Percentiles rank a stretch among this genome's conserved stretches.
These are phyloP conservation scores for Trypoxylus dichotomus DNA, from an alignment of 1,140 invertebrate genomes.

Conservation along the genomic window DNA sequence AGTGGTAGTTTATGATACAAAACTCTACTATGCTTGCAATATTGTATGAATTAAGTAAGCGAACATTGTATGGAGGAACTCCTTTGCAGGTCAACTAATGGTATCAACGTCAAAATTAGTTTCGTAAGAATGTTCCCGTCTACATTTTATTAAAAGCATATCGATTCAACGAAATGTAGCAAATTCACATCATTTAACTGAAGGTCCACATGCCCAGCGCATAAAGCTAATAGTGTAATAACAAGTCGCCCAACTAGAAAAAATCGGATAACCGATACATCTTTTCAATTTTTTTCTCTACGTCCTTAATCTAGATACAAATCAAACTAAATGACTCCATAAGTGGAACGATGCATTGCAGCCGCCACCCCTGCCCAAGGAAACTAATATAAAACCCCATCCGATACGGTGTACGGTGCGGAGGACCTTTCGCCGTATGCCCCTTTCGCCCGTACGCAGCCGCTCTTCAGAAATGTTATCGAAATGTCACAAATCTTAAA, in stretches of 20 bases:
- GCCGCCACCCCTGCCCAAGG: background rate
- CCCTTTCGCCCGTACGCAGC: background rate
- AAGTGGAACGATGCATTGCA: constrained; percentile 15
- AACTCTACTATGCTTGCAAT: no score
- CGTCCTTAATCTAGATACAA: constrained; percentile 25
- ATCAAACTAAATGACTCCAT: constrained; percentile 19
- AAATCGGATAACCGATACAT: background rate
- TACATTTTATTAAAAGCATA: no score
- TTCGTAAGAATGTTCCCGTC: no score
- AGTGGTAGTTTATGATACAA: no score
- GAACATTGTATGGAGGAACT: no score
- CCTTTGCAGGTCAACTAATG: no score
- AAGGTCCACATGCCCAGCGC: background rate
- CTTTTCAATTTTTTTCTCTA: constrained; percentile 12
- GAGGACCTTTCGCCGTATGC: constrained; percentile 1
- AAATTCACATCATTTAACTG: no score
- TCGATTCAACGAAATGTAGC: no score
- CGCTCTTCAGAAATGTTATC: constrained; percentile 25
- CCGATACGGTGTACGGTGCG: constrained; percentile 17
- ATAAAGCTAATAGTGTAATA: background rate
- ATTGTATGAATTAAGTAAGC: no score
- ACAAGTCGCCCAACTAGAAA: background rate
- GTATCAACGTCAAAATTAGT: no score
- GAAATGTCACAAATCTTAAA: constrained; percentile 30
- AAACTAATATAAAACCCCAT: background rate